phyloP scores from a whole-genome alignment of 2,888 invertebrate genomes.

The Acanthococcus lagerstroemiae region DNA sequence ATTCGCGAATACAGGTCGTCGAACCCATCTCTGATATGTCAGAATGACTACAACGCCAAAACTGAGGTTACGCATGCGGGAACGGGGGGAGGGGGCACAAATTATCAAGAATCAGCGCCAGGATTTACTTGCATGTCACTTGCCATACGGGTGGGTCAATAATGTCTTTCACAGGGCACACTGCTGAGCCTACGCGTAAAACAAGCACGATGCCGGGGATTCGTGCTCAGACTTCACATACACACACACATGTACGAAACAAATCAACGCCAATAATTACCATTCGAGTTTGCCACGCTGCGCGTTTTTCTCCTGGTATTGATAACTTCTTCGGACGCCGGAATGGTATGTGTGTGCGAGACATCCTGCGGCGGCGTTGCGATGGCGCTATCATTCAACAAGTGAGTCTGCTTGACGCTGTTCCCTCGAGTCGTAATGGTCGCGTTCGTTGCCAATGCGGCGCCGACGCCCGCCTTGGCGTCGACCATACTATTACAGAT shows the following conservation, averaged over 20 bases:
- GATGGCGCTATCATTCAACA: conserved; percentile 25
- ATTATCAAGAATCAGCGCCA: no score
- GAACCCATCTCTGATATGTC: no score
- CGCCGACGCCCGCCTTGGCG: not conserved
- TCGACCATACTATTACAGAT: not conserved
- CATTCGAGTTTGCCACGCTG: conserved; percentile 37
- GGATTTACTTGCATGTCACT: no score
- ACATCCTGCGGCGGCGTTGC: conserved; percentile 24
- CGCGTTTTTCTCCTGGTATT: conserved; percentile 39
- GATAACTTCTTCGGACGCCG: conserved; percentile 34
- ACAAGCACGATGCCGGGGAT: no score
- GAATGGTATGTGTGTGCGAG: conserved; percentile 23
- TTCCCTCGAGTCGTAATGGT: conserved; percentile 17
- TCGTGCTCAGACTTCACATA: no score
- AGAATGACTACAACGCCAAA: no score
- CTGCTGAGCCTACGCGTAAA: no score
- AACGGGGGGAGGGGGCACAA: no score
- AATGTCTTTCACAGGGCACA: no score
- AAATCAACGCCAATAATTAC: conserved; percentile 28
- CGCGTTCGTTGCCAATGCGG: not conserved
- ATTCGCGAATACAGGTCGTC: no score
- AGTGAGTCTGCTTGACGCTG: conserved; percentile 22
- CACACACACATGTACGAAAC: not conserved
- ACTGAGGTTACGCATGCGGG: no score
- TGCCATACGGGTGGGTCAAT: no score